phyloP scores from a whole-genome alignment of 2,888 invertebrate genomes.

The Dolomedes plantarius region DNA sequence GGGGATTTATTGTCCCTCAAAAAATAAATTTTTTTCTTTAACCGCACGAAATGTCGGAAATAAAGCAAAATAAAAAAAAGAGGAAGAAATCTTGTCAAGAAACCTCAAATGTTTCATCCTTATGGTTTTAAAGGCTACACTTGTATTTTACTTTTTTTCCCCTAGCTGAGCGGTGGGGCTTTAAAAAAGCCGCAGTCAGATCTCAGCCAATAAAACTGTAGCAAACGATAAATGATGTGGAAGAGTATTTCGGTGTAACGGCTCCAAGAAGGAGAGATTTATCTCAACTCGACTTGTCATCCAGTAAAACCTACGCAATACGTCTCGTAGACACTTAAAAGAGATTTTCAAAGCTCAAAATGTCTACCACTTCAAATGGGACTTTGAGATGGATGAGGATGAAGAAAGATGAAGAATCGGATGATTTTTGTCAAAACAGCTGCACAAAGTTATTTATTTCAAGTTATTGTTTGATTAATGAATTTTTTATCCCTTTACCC shows the following conservation, averaged over 20 bases:
- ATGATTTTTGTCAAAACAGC: constrained; percentile 12
- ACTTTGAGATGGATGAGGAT: constrained; percentile 35
- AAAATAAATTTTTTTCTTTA: constrained; percentile 33
- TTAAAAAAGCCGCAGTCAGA: constrained; percentile 67
- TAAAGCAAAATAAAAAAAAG: too few species aligned
- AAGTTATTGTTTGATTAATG: neutral
- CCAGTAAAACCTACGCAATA: constrained; percentile 66
- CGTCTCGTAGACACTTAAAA: constrained; percentile 62
- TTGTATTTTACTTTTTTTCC: constrained; percentile 53
- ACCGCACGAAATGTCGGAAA: neutral
- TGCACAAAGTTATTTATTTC: constrained; percentile 8
- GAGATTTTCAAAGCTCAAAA: constrained; percentile 70
- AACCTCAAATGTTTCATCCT: constrained; percentile 70
- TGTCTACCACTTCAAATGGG: constrained; percentile 50
- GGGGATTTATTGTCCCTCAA: constrained; percentile 52
- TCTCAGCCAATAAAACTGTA: constrained; percentile 69
- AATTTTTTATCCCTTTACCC: too few species aligned
- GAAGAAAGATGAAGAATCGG: constrained; percentile 20
- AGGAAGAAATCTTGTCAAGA: constrained; percentile 56
- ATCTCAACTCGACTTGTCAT: constrained; percentile 70
- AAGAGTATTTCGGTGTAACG: constrained; percentile 69
- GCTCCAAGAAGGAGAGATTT: constrained; percentile 65
- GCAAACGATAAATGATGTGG: constrained; percentile 71
- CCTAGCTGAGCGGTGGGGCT: constrained; percentile 46
- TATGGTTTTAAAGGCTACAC: constrained; percentile 65